Percentiles rank a stretch among this genome's conserved stretches.
These are phyloP conservation scores for Drosophila subquinaria DNA, from an alignment of 2,888 invertebrate species.

Conservation along the genomic window DNA sequence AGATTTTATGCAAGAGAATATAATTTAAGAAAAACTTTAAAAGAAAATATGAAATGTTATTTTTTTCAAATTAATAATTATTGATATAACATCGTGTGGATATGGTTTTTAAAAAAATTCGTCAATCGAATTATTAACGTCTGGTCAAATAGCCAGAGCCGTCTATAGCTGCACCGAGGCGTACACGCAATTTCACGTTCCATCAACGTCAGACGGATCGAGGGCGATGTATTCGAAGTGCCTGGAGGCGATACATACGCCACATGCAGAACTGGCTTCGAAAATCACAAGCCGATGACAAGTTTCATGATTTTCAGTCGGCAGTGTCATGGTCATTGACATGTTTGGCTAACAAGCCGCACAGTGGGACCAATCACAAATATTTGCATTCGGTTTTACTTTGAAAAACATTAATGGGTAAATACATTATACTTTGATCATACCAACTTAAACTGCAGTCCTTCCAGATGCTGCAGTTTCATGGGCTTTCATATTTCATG, in stretches of 20 bases:
- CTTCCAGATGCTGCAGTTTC: background rate
- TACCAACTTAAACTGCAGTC: background rate
- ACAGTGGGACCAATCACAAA: conserved; percentile 19
- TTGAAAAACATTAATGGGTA: background rate
- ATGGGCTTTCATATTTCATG: conserved; percentile 13
- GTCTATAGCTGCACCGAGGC: conserved; percentile 23
- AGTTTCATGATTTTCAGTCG: conserved; percentile 30
- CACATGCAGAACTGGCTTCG: conserved; percentile 10
- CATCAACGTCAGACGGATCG: conserved; percentile 55
- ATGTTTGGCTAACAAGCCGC: conserved; percentile 3
- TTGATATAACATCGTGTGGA: background rate
- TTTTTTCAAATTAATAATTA: background rate
- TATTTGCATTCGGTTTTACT: background rate
- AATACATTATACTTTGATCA: background rate
- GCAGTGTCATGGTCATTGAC: conserved; percentile 17
- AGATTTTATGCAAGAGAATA: background rate
- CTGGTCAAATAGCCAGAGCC: conserved; percentile 21
- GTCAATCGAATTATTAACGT: conserved; percentile 40
- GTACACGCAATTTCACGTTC: conserved; percentile 63
- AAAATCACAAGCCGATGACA: conserved; percentile 17
- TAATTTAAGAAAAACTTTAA: background rate
- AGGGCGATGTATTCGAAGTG: conserved; percentile 16
- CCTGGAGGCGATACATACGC: conserved; percentile 33
- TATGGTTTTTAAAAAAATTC: background rate
- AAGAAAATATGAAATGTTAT: background rate